These are phyloP conservation scores for Arvicola amphibius DNA, from an alignment of 2,797 vertebrate genomes.

Conservation along the genomic window DNA sequence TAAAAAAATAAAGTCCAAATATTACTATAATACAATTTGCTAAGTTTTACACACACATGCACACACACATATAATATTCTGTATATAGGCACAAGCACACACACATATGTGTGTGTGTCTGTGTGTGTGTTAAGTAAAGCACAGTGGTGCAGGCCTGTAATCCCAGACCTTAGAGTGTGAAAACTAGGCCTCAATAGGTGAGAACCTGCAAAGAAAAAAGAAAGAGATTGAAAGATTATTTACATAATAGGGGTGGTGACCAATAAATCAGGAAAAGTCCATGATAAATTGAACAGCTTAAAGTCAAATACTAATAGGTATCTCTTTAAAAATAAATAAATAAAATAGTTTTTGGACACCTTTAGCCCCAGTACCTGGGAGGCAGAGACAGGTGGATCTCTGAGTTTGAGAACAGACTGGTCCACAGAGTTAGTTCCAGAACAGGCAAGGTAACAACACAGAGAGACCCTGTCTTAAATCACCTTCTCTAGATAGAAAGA, in stretches of 20 bases:
- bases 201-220: neutral
- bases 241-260: neutral
- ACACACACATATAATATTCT: neutral
- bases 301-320: neutral
- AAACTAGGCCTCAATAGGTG: neutral
- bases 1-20: neutral
- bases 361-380: neutral
- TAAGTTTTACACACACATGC: neutral
- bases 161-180: neutral
- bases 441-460: neutral
- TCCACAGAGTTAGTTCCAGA: neutral
- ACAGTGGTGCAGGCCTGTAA: neutral
- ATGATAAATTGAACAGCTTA: neutral
- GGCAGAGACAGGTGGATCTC: neutral
- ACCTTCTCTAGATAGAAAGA: too few relatives aligned
- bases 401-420: neutral
- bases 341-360: neutral
- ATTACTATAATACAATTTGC: conserved; percentile 17
- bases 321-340: conserved; percentile 21
- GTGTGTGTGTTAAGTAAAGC: neutral
- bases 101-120: neutral
- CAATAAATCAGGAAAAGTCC: neutral
- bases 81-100: neutral
- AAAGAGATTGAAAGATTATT: neutral
- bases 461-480: neutral